Evolutionary conservation across 1,140 invertebrate species (phyloP), one percentile per base, ranked within the genome.

Genomic region (Drosophila watanabei): DNA sequence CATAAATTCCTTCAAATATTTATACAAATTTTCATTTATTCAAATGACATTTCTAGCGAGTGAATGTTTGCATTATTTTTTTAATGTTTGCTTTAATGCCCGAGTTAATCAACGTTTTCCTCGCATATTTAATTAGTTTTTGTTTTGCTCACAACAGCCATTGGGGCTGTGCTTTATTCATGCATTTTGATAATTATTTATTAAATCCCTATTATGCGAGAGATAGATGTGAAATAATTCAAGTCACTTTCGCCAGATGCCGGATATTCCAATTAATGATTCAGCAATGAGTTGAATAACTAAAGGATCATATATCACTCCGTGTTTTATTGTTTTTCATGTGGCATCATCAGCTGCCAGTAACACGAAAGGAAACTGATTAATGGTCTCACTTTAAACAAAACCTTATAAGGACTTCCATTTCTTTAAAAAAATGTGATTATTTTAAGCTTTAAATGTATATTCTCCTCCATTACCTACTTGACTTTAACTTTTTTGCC

Each of bases 91-190:
- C 28, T 28, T 39, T 70, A 59, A 37, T 60, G 20, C 30, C 8
- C 28, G 16, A 33, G 41, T 33, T 57, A 48, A 57, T 72, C 64
- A 66, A 54, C 66, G 63, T 77, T 71, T 24, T 28, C 20, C 24
- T 24, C 75, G 51, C 56, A 89, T 89, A 84, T 84, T 84, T 88
- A 48, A 84, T 77, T 78, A 9, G 60, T 33, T 75, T 46, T 75
- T 54, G n/a, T 51, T 37, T 30, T 18, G 70, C 8, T 24, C 3
- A 35, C 10, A 45, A 45, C 11, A 56, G 59, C 28, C 20, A 68
- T 56, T 48, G 24, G 30, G 46, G 16, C 54, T 43, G 13, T 60
- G 58, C 37, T 61, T 84, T 60, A 58, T 58, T 83, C 63, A 88
- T 78, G 80, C 41, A 73, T 51, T 24, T 57, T 16, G n/a, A 28